These are phyloP conservation scores for Tamandua tetradactyla DNA, from an alignment of 2,797 vertebrate species.

Conservation along the genomic window DNA sequence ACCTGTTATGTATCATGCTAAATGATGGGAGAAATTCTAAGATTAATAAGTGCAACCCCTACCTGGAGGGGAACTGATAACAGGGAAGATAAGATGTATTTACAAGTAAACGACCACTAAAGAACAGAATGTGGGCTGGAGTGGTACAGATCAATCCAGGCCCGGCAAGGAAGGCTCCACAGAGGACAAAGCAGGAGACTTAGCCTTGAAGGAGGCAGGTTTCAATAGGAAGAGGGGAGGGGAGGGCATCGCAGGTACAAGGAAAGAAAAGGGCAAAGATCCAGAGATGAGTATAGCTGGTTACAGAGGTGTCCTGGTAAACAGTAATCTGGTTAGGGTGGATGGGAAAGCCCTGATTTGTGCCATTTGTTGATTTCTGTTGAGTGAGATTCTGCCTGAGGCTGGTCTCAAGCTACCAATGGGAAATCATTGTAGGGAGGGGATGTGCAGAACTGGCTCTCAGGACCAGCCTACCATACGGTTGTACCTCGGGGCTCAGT, in stretches of 20 bases:
- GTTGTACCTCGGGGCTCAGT: neutral
- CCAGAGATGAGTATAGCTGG: too few relatives aligned
- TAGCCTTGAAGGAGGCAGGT: neutral
- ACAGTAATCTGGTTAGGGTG: neutral
- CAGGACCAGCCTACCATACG: neutral
- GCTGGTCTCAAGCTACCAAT: neutral
- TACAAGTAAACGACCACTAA: neutral
- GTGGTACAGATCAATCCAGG: neutral
- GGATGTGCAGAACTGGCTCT: neutral
- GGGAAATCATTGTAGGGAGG: neutral
- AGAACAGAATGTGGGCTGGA: neutral
- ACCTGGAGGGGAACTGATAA: neutral
- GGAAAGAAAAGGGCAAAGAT: neutral
- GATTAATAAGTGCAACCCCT: neutral
- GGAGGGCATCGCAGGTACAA: neutral
- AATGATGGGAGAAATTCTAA: neutral
- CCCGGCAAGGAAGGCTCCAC: neutral
- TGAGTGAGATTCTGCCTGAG: neutral
- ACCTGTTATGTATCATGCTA: too few relatives aligned
- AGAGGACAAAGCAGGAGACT: neutral
- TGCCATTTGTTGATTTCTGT: neutral
- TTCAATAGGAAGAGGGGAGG: neutral
- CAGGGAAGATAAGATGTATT: neutral
- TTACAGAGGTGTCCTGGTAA: neutral
- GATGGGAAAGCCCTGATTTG: neutral